phyloP scores from a whole-genome alignment of 2,888 invertebrate species.

The Meganola albula region DNA sequence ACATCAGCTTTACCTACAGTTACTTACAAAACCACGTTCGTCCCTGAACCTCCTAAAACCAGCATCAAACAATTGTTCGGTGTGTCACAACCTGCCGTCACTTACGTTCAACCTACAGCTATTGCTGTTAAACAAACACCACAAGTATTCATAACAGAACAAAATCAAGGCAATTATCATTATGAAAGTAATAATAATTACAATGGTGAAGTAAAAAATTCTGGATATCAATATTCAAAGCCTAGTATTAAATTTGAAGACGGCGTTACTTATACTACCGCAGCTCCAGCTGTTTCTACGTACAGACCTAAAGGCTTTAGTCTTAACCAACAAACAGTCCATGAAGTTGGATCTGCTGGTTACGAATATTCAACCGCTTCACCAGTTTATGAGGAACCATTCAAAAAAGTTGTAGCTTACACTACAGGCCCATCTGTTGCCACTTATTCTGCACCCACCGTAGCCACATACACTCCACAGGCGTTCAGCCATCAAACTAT shows the following conservation, averaged over 20 bases:
- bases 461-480: constrained; percentile 45
- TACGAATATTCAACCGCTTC: constrained; percentile 50
- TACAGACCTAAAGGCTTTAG: constrained; percentile 54
- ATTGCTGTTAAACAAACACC: constrained; percentile 47
- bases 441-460: constrained; percentile 44
- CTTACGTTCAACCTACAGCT: constrained; percentile 58
- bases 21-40: constrained; percentile 57
- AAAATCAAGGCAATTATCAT: constrained; percentile 52
- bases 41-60: constrained; percentile 57
- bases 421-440: constrained; percentile 53
- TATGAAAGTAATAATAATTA: constrained; percentile 35
- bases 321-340: constrained; percentile 54
- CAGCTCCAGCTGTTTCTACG: constrained; percentile 48
- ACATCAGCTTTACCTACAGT: constrained; percentile 53
- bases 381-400: constrained; percentile 58
- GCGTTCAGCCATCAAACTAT: constrained; percentile 54
- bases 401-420: constrained; percentile 61
- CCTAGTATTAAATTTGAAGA: constrained; percentile 60
- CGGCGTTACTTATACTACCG: constrained; percentile 51
- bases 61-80: constrained; percentile 66
- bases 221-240: constrained; percentile 53
- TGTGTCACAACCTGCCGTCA: constrained; percentile 60
- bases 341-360: constrained; percentile 46
- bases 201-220: constrained; percentile 18
- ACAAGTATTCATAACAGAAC: constrained; percentile 41